Percentiles rank a stretch among this genome's conserved stretches.
Conservation (phyloP, 2,113 vertebrate species). For the Callithrix jacchus region DNA sequence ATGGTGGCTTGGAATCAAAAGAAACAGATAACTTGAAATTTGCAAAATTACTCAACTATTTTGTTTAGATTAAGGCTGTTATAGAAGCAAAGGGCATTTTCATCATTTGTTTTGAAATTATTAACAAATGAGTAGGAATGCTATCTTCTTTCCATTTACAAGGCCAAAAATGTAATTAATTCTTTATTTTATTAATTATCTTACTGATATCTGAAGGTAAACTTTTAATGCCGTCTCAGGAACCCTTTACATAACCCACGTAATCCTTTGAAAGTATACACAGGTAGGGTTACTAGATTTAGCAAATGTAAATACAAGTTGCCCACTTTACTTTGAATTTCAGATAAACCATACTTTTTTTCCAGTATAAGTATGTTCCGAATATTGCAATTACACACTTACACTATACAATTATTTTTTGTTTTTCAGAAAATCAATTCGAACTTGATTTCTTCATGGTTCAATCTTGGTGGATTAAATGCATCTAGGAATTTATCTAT, state of each 20-base stretch:
- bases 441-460: neutral
- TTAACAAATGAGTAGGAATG: neutral
- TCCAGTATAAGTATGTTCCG: neutral
- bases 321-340: neutral
- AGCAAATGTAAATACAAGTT: neutral
- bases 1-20: neutral
- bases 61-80: neutral
- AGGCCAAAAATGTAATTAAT: neutral
- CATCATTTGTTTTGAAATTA: neutral
- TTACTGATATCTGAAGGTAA: neutral
- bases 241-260: fast-evolving
- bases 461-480: neutral
- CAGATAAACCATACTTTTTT: neutral
- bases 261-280: fast-evolving
- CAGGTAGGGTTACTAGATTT: neutral
- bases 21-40: neutral
- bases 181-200: neutral
- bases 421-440: neutral
- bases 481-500: neutral
- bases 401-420: neutral
- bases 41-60: neutral
- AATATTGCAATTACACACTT: neutral
- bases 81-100: neutral
- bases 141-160: neutral
- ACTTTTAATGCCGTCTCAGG: neutral